Evolutionary conservation across 2,888 invertebrate species (phyloP), one percentile per base, ranked within the genome.

Genomic region (Neoaliturus tenellus): DNA sequence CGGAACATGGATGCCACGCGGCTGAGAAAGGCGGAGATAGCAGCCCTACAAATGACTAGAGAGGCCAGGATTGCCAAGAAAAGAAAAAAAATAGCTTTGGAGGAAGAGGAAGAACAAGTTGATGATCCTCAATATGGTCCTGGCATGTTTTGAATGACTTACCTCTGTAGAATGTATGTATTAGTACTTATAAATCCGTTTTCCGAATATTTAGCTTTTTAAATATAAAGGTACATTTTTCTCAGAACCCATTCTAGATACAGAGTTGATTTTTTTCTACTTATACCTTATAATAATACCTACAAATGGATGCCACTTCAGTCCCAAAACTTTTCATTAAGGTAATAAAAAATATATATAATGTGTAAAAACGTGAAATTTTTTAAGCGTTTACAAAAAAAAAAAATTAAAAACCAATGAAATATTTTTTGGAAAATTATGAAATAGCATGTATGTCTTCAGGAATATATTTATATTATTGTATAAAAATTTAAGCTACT

Each of bases 21-120:
- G 28, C 23, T 31, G 6, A 58, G 35, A 35, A 80, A 80, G 39
- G 80, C 39, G 25, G 58, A 80, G 20, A 80, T 20, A 20, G 80
- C 69, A 20, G 81, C 81, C 10, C 25, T 69, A 69, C 17, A 44
- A 31, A 81, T 39, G 44, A 81, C 81, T 8, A 58, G 35, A 44
- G 81, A 44, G 28, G 81, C 67, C 51, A 80, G 80, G 35, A 33
- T 78, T 25, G 48, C 41, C 25, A 78, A 48, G 23, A 78, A 25
- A 41, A 78, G 17, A 51, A 80, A 31, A 25, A 80, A 80, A 25
- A 4, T 80, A 51, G 80, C 51, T 28, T 28, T 48, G 8, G 55
- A 80, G 55, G 80, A 80, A n/a, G 31, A 55, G 80, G 80, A 80
- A 58, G 80, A 80, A 51, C 23, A 48, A 10, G 78, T 28, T 48